A percentile compares a stretch with the other conserved stretches of the same genome.
phyloP scores from a whole-genome alignment of 2,888 invertebrate genomes.

The Meteorus colon region DNA sequence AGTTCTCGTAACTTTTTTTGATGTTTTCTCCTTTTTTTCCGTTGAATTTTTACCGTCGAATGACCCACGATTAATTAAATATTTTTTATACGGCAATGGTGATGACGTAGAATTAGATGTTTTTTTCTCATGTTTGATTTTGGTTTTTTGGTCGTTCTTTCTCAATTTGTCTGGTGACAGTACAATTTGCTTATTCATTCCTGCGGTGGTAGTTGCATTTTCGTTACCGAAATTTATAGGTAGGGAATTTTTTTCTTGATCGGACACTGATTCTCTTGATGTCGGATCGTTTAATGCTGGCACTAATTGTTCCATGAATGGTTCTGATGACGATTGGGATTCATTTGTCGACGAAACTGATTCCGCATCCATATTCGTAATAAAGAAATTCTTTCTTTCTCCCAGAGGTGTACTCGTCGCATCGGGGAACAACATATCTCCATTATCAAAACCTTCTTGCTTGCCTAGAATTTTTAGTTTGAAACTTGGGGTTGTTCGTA shows the following conservation, averaged over 20 bases:
- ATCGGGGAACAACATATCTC: conserved; percentile 38
- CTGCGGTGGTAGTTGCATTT: neutral
- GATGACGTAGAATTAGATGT: neutral
- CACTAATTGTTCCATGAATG: conserved; percentile 15
- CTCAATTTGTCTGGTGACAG: neutral
- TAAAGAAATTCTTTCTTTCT: neutral
- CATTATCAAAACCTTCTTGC: conserved; percentile 45
- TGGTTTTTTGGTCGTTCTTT: neutral
- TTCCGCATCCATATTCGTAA: neutral
- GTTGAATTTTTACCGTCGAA: conserved; percentile 17
- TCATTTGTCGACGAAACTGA: conserved; percentile 1
- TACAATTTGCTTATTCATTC: neutral
- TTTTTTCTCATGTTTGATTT: conserved; percentile 17
- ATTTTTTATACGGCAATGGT: conserved; percentile 32
- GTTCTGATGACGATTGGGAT: neutral
- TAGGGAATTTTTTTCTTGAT: neutral
- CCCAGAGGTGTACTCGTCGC: conserved; percentile 46
- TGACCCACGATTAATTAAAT: conserved; percentile 30
- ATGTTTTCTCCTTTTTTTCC: conserved; percentile 46
- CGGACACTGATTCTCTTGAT: neutral
- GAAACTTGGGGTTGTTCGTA: conserved; percentile 37
- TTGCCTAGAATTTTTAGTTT: conserved; percentile 49
- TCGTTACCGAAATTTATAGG: neutral
- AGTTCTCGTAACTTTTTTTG: conserved; percentile 59
- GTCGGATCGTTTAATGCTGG: conserved; percentile 23